phyloP scores from a whole-genome alignment of 2,113 vertebrate genomes.

The Protobothrops mucrosquamatus region DNA sequence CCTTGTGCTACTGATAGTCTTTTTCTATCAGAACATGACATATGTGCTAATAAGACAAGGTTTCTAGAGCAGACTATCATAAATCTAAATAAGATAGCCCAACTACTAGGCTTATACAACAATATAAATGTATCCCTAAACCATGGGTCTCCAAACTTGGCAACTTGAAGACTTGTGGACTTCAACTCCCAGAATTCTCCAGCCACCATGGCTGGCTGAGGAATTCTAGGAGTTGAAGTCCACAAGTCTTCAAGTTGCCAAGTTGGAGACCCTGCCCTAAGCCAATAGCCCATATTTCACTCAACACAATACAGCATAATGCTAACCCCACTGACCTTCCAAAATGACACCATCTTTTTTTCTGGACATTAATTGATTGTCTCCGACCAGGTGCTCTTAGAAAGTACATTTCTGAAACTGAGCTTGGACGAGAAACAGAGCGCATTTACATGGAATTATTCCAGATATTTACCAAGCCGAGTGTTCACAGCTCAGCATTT shows the following conservation, averaged over 20 bases:
- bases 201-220: no score
- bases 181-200: no score
- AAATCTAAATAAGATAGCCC: not conserved
- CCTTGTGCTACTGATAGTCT: not conserved
- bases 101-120: not conserved
- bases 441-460: not conserved
- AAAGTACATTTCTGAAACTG: not conserved
- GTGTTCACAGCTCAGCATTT: not conserved
- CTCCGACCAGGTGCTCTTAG: not conserved
- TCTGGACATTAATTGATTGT: not conserved
- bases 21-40: not conserved
- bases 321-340: not conserved
- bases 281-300: not conserved
- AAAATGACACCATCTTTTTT: not conserved
- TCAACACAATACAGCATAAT: not conserved
- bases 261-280: not conserved
- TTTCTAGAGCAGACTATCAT: not conserved
- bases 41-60: not conserved
- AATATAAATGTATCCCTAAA: not conserved
- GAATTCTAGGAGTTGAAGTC: no score
- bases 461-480: not conserved
- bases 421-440: not conserved
- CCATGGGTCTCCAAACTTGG: no score
- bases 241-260: no score
- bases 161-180: no score